Evolutionary conservation across 2,113 vertebrate species (phyloP), one percentile per base, ranked within the genome.

Genomic region (Lamprotornis superbus): DNA sequence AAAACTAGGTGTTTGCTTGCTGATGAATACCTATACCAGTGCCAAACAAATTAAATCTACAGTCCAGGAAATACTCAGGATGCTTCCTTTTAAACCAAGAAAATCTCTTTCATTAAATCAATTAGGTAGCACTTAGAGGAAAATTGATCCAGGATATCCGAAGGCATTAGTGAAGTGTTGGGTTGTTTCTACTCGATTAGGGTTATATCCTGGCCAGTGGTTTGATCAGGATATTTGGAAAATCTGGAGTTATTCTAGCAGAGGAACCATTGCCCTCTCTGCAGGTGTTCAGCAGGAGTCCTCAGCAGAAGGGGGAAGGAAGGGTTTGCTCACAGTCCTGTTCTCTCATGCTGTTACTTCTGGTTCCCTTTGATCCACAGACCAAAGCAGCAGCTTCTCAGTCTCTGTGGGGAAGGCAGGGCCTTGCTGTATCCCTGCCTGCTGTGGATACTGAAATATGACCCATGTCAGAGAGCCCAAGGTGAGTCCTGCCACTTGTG

Each of bases 41-140:
- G 59, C 55, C 35, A 20, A 77, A 76, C 14, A 67, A 73, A 79
- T 76, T 53, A 80, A 90, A 80, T 60, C 50, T 82, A 27, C 46
- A 50, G 50, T 55, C 42, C 83, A 83, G 91, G 65, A 94, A 94
- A 64, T 84, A 37, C 21, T 83, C 65, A 69, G 70, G 61, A 69
- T 76, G 61, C 40, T 89, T 94, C 49, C 46, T 46, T 73, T 82
- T 57, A 73, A 56, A 63, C 47, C 14, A 63, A 64, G 57, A 89
- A 89, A 79, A 79, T 63, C 3, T 40, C 47, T 90, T 33, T 83
- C 16, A 22, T 87, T 93, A 89, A 87, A 73, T 75, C 25, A 85
- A 46, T 83, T 77, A 89, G 49, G 69, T 79, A 39, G 37, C 11
- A n/a, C 31, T 85, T 19, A 33, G 40, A 21, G 20, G 37, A n/a